phyloP scores from a whole-genome alignment of 2,888 invertebrate genomes.

The Drosophila glabriapex region DNA sequence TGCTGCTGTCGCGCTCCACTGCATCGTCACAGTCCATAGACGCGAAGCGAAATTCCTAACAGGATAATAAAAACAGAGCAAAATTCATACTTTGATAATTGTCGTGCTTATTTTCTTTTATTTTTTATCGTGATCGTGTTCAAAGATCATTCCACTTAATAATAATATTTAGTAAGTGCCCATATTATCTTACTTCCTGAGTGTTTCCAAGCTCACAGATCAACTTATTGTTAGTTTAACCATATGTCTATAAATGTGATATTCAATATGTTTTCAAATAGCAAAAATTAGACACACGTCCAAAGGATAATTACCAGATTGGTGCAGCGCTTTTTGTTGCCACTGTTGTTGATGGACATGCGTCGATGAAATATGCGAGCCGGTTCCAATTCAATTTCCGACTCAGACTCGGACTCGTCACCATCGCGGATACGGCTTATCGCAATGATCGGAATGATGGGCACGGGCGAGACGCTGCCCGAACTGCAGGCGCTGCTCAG shows the following conservation, averaged over 20 bases:
- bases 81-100: not conserved
- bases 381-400: constrained; percentile 93
- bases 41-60: constrained; percentile 4
- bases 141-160: not conserved
- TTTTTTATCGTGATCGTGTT: not conserved
- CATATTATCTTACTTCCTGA: not conserved
- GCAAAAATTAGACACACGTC: not conserved
- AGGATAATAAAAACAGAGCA: constrained; percentile 2
- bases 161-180: not conserved
- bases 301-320: constrained; percentile 88
- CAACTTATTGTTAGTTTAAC: not conserved
- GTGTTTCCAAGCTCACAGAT: not conserved
- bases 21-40: constrained; percentile 44
- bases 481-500: constrained; percentile 80
- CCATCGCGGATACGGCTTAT: constrained; percentile 81
- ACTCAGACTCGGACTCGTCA: constrained; percentile 90
- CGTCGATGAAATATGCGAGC: constrained; percentile 91
- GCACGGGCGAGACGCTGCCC: constrained; percentile 81
- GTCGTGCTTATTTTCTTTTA: not conserved
- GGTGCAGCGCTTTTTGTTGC: constrained; percentile 89
- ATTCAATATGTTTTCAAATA: not conserved
- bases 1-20: constrained; percentile 55
- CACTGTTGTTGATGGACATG: constrained; percentile 88
- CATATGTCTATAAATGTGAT: not conserved
- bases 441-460: constrained; percentile 79